phyloP scores from a whole-genome alignment of 1,140 invertebrate species.

The Drosophila ananassae region DNA sequence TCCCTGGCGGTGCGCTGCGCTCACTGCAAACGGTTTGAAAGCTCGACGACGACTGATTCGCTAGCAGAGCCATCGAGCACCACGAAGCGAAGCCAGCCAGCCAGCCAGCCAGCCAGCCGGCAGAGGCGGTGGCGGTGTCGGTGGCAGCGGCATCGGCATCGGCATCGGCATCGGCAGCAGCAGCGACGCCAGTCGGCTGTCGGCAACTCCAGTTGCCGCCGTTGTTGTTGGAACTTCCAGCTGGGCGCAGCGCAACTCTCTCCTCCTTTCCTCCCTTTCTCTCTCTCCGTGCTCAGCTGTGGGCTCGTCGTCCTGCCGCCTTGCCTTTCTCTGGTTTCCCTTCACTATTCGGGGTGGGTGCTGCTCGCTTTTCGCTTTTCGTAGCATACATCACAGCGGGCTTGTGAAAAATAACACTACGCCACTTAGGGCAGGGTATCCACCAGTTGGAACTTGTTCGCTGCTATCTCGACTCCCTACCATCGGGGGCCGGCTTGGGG shows the following conservation, averaged over 20 bases:
- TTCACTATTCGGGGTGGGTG: not conserved
- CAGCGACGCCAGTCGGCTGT: conserved; percentile 49
- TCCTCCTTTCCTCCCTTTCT: conserved; percentile 9
- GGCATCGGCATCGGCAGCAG: conserved; percentile 9
- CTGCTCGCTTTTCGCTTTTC: not conserved
- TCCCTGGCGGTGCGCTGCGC: conserved; percentile 47
- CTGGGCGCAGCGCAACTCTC: conserved; percentile 41
- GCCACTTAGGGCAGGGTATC: conserved; percentile 11
- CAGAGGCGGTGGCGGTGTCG: conserved; percentile 3
- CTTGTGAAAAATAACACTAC: too few relatives aligned
- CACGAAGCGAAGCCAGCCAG: conserved; percentile 58
- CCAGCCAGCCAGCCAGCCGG: not conserved
- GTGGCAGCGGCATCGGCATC: conserved; percentile 7
- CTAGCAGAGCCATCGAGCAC: conserved; percentile 62
- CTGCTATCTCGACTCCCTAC: not conserved
- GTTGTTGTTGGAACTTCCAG: conserved; percentile 42
- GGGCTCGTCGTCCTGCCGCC: conserved; percentile 43
- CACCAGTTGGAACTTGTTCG: not conserved
- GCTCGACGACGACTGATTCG: conserved; percentile 83
- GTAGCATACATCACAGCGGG: not conserved
- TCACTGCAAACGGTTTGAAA: conserved; percentile 83
- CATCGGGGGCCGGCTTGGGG: conserved; percentile 16
- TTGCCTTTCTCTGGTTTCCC: not conserved
- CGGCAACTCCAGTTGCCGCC: conserved; percentile 51
- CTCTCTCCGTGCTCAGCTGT: conserved; percentile 47